These are phyloP conservation scores for Drosophila serrata DNA, from an alignment of 1,140 invertebrate species.

Conservation along the genomic window DNA sequence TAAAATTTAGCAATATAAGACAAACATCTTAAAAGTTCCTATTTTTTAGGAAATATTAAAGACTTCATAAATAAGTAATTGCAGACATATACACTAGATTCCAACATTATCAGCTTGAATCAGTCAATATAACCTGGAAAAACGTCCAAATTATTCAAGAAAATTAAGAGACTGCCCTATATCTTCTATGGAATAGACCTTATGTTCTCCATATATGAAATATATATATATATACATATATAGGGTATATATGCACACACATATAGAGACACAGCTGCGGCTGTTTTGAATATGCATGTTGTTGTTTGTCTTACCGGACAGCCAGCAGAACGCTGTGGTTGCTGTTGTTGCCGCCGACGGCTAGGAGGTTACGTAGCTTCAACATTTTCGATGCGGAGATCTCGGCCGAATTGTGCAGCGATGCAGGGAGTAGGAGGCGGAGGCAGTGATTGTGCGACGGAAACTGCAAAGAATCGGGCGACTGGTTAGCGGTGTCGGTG, in stretches of 20 bases:
- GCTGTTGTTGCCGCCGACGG: slow-evolving; percentile 44
- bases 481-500: slow-evolving; percentile 54
- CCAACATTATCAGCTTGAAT: too few species aligned
- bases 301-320: slow-evolving; percentile 52
- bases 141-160: background rate
- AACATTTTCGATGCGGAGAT: slow-evolving; percentile 60
- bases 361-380: slow-evolving; percentile 71
- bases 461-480: slow-evolving; percentile 62
- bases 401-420: slow-evolving; percentile 20
- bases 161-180: background rate
- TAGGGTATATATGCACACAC: background rate
- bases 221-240: slow-evolving; percentile 1
- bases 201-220: slow-evolving; percentile 8
- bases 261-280: slow-evolving; percentile 13
- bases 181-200: slow-evolving; percentile 11
- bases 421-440: slow-evolving; percentile 15
- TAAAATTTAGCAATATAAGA: background rate
- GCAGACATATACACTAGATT: too few species aligned
- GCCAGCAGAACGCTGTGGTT: slow-evolving; percentile 23
- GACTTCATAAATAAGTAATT: background rate
- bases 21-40: background rate
- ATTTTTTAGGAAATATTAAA: background rate
- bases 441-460: slow-evolving; percentile 32
- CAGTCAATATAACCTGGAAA: too few species aligned
- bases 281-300: slow-evolving; percentile 17